Evolutionary conservation across 2,888 invertebrate species (phyloP).

Genomic region (Phengaris alcon): DNA sequence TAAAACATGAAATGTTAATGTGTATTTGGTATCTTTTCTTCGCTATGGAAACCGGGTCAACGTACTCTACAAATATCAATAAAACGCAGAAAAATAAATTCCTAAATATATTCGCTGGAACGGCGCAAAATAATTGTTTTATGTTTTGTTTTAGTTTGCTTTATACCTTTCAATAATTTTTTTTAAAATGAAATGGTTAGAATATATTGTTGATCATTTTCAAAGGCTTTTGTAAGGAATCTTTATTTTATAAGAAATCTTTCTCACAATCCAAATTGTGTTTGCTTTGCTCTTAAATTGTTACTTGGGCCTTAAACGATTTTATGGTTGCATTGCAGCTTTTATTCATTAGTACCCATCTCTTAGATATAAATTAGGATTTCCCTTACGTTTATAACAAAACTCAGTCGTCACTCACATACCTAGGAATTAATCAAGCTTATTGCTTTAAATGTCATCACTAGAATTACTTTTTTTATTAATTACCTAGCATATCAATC

Average conservation of each 20-base stretch:
- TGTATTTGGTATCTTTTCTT: slow-evolving; percentile 53
- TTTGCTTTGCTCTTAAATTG: neutral
- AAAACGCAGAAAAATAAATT: slow-evolving; percentile 34
- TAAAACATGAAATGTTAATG: slow-evolving; percentile 60
- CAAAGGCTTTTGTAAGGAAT: neutral
- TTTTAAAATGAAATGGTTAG: neutral
- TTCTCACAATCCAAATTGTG: neutral
- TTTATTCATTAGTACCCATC: no score
- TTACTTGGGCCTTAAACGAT: neutral
- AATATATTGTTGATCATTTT: slow-evolving; percentile 5
- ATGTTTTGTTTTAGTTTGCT: neutral
- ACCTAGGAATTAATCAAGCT: neutral
- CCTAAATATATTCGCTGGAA: slow-evolving; percentile 32
- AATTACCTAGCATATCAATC: neutral
- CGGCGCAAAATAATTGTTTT: slow-evolving; percentile 16
- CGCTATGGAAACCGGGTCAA: slow-evolving; percentile 47
- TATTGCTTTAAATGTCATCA: slow-evolving; percentile 12
- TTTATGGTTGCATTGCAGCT: neutral
- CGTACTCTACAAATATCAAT: slow-evolving; percentile 41
- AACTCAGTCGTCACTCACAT: neutral
- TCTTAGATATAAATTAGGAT: neutral
- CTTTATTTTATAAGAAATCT: neutral
- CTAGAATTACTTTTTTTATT: slow-evolving; percentile 9
- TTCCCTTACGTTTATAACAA: neutral
- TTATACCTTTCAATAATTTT: neutral